Evolutionary conservation across 2,113 vertebrate genomes (phyloP), one percentile per base, ranked within the genome.

Genomic region (Pelodiscus sinensis): DNA sequence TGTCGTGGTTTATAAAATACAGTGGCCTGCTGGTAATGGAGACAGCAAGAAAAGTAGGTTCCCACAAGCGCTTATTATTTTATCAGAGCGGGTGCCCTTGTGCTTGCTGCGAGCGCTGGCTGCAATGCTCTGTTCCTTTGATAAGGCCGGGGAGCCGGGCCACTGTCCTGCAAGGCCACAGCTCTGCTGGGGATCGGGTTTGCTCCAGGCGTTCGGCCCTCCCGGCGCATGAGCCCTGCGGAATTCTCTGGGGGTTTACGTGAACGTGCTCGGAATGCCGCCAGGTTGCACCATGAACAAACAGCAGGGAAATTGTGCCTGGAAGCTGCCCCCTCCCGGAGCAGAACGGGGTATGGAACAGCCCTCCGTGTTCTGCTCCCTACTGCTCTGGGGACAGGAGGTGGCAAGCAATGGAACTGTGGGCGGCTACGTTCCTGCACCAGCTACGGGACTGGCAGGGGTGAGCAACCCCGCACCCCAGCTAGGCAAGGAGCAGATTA

Each of bases 11-110:
- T 29, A 51, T 62, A 85, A n/a, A 31, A 83, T 82, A 38, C 54
- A 27, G 31, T 0, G 0, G 50, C 57, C 0, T 0, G 71, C 52
- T 10, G 77, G 21, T 58, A 77, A 38, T n/a, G 38, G 22, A 90
- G 35, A 19, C 60, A 89, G 81, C 14, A 10, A 80, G 80, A 35
- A 87, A 62, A 52, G 31, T 52, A 2, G 11, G 52, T 44, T 86
- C 56, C 77, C 19, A 22, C 79, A 29, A 73, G 58, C 24, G 62
- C 75, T 55, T 29, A 24, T 81, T 81, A 87, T 89, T 81, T 94
- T 94, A 91, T 68, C 79, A 16, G 0, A 0, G 31, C 62, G 38
- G 38, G 24, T 0, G 0, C 81, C 73, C 62, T 81, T 75, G 54
- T 68, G 55, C 83, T 12, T 81, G 84, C 24, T 50, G 44, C 4